phyloP scores from a whole-genome alignment of 2,797 vertebrate genomes.

The Setipinna tenuifilis region DNA sequence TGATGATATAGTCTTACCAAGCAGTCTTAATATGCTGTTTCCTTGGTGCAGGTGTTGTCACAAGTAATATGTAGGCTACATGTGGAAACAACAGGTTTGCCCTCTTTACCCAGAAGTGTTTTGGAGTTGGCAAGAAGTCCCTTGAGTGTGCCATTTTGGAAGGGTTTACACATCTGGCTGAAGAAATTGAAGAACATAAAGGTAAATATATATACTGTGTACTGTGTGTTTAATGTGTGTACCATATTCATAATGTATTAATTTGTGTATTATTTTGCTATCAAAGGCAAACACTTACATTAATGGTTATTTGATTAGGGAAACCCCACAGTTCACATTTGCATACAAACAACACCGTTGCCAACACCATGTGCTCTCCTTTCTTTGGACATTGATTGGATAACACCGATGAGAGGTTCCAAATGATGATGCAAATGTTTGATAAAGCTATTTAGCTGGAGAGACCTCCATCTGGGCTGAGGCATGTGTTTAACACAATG shows the following conservation, averaged over 20 bases:
- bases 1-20: background rate
- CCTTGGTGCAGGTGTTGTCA: background rate
- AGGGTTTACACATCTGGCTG: constrained; percentile 11
- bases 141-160: constrained; percentile 36
- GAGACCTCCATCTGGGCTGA: constrained; percentile 35
- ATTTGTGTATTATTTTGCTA: no score
- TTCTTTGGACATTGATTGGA: constrained; percentile 41
- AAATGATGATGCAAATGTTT: constrained; percentile 1
- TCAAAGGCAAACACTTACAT: background rate
- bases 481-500: background rate
- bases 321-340: constrained; percentile 33
- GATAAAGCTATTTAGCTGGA: constrained; percentile 19
- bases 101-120: constrained; percentile 30
- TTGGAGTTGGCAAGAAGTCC: constrained; percentile 38
- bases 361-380: constrained; percentile 39
- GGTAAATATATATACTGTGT: constrained; percentile 5
- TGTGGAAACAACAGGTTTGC: constrained; percentile 39
- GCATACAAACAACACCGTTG: constrained; percentile 21
- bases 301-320: background rate
- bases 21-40: background rate
- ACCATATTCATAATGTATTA: no score
- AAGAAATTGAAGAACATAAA: background rate
- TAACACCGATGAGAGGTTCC: constrained; percentile 18
- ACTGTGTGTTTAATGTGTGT: background rate
- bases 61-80: constrained; percentile 20